A percentile compares a stretch with the other conserved stretches of the same genome.
phyloP scores from a whole-genome alignment of 2,888 invertebrate genomes.

The Hecatera dysodea region DNA sequence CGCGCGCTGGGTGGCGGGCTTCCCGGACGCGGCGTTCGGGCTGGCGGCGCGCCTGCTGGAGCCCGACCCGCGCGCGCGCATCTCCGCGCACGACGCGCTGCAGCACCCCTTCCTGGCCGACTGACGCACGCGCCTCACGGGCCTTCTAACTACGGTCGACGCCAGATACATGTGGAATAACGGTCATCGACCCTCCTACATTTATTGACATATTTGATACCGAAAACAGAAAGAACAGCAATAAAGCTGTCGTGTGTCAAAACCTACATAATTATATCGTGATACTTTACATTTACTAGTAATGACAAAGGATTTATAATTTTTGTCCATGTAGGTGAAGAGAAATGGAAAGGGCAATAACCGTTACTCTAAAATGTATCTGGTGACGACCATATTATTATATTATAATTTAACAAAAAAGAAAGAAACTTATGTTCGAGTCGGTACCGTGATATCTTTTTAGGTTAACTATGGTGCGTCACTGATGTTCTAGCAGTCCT shows the following conservation, averaged over 20 bases:
- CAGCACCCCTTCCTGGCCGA: slow-evolving; percentile 93
- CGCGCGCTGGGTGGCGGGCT: slow-evolving; percentile 78
- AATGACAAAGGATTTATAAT: too few relatives aligned
- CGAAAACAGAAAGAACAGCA: too few relatives aligned
- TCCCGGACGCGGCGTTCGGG: slow-evolving; percentile 94
- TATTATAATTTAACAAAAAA: slow-evolving; percentile 10
- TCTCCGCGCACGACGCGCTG: slow-evolving; percentile 94
- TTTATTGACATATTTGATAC: too few relatives aligned
- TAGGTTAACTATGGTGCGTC: slow-evolving; percentile 16
- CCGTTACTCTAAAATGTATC: too few relatives aligned
- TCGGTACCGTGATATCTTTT: slow-evolving; percentile 30
- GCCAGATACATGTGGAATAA: too few relatives aligned
- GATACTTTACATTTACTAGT: too few relatives aligned
- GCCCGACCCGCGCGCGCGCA: slow-evolving; percentile 94
- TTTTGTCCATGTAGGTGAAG: too few relatives aligned
- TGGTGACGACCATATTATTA: too few relatives aligned
- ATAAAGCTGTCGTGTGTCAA: too few relatives aligned
- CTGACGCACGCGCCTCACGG: slow-evolving; percentile 5
- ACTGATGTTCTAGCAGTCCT: not conserved
- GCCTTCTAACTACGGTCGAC: not conserved
- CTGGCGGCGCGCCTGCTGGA: slow-evolving; percentile 93
- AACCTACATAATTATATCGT: too few relatives aligned
- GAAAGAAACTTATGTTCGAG: slow-evolving; percentile 19
- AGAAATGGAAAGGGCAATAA: too few relatives aligned
- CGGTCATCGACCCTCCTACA: too few relatives aligned